Evolutionary conservation across 2,888 invertebrate genomes (phyloP).

Genomic region (Hemithea aestivaria): DNA sequence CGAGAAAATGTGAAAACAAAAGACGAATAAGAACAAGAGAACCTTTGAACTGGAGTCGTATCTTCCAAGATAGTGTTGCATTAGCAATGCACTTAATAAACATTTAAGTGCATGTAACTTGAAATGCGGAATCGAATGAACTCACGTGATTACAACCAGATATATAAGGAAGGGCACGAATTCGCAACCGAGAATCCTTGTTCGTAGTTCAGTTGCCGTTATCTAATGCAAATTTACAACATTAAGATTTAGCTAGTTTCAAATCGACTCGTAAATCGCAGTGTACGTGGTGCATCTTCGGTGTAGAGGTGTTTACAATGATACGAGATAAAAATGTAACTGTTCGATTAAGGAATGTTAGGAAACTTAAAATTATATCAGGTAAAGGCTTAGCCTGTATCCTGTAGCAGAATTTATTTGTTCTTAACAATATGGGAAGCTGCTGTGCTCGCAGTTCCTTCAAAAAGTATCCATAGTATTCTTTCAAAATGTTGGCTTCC

Average conservation of each 20-base stretch:
- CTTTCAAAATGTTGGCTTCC: too few species aligned
- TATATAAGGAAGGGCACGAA: conserved; percentile 56
- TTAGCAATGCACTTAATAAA: conserved; percentile 13
- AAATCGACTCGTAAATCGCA: conserved; percentile 44
- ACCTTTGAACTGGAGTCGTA: too few species aligned
- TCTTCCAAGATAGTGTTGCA: too few species aligned
- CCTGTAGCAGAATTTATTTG: conserved; percentile 29
- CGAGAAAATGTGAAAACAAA: too few species aligned
- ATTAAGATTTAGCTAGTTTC: conserved; percentile 50
- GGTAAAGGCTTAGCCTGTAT: too few species aligned
- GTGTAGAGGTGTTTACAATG: too few species aligned
- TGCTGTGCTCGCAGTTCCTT: too few species aligned
- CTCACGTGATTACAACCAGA: conserved; percentile 48
- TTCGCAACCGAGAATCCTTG: conserved; percentile 57
- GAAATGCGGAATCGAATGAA: conserved; percentile 39
- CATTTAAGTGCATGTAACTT: conserved; percentile 17
- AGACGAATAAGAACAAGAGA: too few species aligned
- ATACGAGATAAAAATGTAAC: too few species aligned
- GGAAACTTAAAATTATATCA: too few species aligned
- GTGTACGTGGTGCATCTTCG: conserved; percentile 46
- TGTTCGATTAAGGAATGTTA: conserved; percentile 57
- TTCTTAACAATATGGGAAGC: too few species aligned
- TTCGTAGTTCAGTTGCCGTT: conserved; percentile 55
- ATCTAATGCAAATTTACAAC: conserved; percentile 67
- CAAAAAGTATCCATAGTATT: too few species aligned